Conservation (phyloP, 1,140 invertebrate genomes). For the Antheraea pernyi region DNA sequence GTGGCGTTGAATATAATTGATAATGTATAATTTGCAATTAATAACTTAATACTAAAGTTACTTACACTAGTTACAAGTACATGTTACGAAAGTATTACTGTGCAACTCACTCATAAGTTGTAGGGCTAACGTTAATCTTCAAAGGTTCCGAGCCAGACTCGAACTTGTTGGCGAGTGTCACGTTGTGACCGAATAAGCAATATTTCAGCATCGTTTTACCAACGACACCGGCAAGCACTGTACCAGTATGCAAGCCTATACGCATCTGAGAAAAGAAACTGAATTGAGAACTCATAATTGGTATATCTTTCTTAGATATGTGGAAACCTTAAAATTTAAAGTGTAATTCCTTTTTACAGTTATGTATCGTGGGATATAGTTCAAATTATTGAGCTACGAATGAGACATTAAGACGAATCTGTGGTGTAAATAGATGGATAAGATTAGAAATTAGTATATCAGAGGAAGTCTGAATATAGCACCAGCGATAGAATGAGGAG, state of each 20-base stretch:
- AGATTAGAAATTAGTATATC: too few species aligned
- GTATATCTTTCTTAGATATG: too few species aligned
- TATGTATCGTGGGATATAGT: too few species aligned
- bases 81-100: not conserved
- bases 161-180: conserved; percentile 96
- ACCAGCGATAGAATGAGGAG: too few species aligned
- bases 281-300: not conserved
- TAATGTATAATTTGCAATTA: not conserved
- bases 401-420: not conserved
- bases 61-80: too few species aligned
- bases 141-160: conserved; percentile 95
- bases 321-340: too few species aligned
- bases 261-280: conserved; percentile 87
- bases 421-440: too few species aligned
- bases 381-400: too few species aligned
- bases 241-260: conserved; percentile 95
- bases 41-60: not conserved
- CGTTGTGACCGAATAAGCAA: conserved; percentile 95
- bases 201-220: conserved; percentile 95
- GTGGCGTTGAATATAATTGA: too few species aligned
- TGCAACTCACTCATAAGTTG: conserved; percentile 91
- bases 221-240: conserved; percentile 93
- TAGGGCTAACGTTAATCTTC: conserved; percentile 95
- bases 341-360: too few species aligned
- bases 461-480: too few species aligned